Evolutionary conservation across 2,888 invertebrate species (phyloP), one percentile per base, ranked within the genome.

Genomic region (Drosophila sordidapex): DNA sequence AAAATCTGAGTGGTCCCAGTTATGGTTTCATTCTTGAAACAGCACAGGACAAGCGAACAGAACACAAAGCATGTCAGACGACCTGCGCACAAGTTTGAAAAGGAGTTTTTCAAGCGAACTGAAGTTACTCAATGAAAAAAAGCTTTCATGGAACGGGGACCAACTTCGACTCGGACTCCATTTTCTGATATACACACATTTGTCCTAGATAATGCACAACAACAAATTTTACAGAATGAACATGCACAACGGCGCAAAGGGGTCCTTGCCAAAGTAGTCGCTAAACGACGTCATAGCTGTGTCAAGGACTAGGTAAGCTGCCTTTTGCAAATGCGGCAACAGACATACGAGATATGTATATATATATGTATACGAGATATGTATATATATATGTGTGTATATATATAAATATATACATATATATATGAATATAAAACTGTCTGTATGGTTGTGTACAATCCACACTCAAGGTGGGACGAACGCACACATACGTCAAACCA

Each of bases 111-210:
- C 25, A 74, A 70, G 62, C 74, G 64, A 64, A 54, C 11, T 70
- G 63, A 59, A 89, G 86, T 86, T 87, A 67, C 76, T 87, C 82
- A 87, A 87, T 87, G 87, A 87, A 87, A 89, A 89, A 87, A 86
- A 80, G 89, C 82, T 90, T 72, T 66, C 33, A 31, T 53, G 38
- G 70, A 52, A 71, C 68, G 49, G 33, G 70, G 54, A 76, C 66
- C 46, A 59, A 63, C 67, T 60, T 64, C 57, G 58, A 18, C 54
- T 33, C 51, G 25, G 58, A 38, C 36, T 61, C 64, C 38, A 56
- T 58, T 54, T 49, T 27, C 46, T 31, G 53, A 29, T 57, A 81
- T 75, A 78, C 76, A 89, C 60, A 77, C 65, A 74, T 64, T 79
- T 90, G 87, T 82, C 87, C 87, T 86, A 87, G 90, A 82, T 84